phyloP scores from a whole-genome alignment of 2,888 invertebrate genomes.

The Mythimna impura region DNA sequence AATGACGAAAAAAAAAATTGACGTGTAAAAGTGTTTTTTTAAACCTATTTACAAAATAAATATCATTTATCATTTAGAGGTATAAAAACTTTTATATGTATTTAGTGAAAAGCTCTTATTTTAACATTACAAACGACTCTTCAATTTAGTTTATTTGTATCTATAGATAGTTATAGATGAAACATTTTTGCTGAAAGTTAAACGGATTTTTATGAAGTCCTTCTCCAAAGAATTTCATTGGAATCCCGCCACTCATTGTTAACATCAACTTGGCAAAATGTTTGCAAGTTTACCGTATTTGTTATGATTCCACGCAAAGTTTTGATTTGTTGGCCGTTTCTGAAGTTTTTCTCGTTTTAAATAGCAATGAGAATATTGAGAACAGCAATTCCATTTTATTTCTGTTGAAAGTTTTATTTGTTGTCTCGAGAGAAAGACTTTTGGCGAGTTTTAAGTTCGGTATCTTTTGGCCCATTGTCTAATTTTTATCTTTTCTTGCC shows the following conservation, averaged over 20 bases:
- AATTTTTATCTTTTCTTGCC: neutral
- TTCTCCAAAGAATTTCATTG: conserved; percentile 24
- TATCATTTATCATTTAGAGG: too few relatives aligned
- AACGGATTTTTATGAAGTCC: neutral
- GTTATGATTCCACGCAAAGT: conserved; percentile 42
- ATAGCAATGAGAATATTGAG: conserved; percentile 20
- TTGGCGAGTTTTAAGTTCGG: conserved; percentile 10
- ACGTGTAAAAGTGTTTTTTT: too few relatives aligned
- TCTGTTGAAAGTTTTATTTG: conserved; percentile 3
- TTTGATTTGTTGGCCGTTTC: conserved; percentile 42
- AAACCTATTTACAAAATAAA: too few relatives aligned
- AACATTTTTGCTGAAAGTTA: neutral
- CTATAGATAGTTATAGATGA: too few relatives aligned
- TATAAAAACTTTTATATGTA: too few relatives aligned
- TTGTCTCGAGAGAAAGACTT: conserved; percentile 10
- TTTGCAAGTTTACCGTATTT: conserved; percentile 30
- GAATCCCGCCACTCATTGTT: conserved; percentile 22
- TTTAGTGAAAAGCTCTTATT: too few relatives aligned
- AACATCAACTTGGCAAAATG: conserved; percentile 24
- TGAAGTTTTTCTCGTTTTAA: conserved; percentile 32
- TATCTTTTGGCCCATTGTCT: neutral
- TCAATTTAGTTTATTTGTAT: too few relatives aligned
- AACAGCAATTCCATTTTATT: conserved; percentile 27
- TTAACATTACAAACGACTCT: too few relatives aligned
- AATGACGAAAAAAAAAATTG: too few relatives aligned